Percentiles rank a stretch among this genome's conserved stretches.
Conservation (phyloP, 2,113 vertebrate genomes). For the Mirza zaza region DNA sequence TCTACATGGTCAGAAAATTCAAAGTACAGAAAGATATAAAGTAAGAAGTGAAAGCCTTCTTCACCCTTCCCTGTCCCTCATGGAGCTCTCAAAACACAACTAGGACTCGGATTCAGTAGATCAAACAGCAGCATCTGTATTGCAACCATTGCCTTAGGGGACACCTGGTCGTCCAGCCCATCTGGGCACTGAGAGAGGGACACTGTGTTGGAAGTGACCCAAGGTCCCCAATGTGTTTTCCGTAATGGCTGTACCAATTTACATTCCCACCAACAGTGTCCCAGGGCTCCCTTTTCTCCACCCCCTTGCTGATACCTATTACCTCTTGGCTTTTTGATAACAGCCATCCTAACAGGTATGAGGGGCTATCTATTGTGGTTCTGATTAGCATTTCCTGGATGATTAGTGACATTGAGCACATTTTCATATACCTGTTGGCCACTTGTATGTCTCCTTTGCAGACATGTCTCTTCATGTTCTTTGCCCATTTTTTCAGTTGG, state of each 20-base stretch:
- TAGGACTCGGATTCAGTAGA: no score
- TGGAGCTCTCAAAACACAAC: neutral
- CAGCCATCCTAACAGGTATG: neutral
- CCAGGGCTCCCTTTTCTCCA: neutral
- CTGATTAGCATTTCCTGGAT: neutral
- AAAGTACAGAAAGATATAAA: neutral
- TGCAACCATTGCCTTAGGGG: no score
- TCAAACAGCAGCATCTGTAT: rapidly evolving
- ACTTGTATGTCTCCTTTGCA: neutral
- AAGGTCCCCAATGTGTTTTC: no score
- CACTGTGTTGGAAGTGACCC: rapidly evolving
- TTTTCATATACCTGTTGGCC: neutral
- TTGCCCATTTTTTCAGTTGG: neutral
- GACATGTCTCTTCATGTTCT: neutral
- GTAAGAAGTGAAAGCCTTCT: neutral
- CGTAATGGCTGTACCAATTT: no score
- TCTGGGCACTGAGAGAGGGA: neutral
- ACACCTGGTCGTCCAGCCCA: rapidly evolving
- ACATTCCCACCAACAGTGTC: neutral
- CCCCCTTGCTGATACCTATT: no score
- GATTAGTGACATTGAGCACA: neutral
- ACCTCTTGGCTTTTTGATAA: neutral
- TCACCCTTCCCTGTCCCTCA: neutral
- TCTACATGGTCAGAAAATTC: neutral
- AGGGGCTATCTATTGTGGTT: neutral